Evolutionary conservation across 1,140 invertebrate genomes (phyloP).

Genomic region (Leptinotarsa texana): DNA sequence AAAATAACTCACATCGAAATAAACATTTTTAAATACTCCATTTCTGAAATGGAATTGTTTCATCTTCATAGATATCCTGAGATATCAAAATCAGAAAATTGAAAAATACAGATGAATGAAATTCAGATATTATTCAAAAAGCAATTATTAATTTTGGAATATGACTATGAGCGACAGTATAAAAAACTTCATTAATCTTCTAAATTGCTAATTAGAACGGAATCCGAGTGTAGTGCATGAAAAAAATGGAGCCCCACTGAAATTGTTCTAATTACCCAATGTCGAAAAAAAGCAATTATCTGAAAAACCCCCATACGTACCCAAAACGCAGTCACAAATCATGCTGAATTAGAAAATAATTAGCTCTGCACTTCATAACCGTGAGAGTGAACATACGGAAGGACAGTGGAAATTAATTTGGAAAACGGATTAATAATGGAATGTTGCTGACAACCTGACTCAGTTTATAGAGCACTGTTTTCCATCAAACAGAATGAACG

Average conservation of each 20-base stretch:
- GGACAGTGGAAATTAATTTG: slow-evolving; percentile 24
- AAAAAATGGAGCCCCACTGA: background rate
- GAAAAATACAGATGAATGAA: no score
- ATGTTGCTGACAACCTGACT: slow-evolving; percentile 14
- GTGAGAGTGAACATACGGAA: slow-evolving; percentile 25
- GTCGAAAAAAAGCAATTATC: slow-evolving; percentile 19
- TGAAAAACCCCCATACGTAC: background rate
- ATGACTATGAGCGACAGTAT: no score
- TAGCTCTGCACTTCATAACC: slow-evolving; percentile 18
- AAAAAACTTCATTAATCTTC: background rate
- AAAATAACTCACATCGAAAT: no score
- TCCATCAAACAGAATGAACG: background rate
- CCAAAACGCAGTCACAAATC: slow-evolving; percentile 17
- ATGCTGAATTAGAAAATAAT: slow-evolving; percentile 23
- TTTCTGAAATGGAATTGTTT: no score
- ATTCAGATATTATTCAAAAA: no score
- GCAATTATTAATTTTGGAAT: no score
- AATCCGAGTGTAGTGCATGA: background rate
- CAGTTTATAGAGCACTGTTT: background rate
- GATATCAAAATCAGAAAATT: no score
- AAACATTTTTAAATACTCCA: no score
- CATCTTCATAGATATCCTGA: no score
- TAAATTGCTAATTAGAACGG: background rate
- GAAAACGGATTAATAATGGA: slow-evolving; percentile 21
- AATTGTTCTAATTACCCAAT: background rate